These are phyloP conservation scores for Microtus montanus DNA, from an alignment of 2,113 vertebrate genomes.

Conservation along the genomic window DNA sequence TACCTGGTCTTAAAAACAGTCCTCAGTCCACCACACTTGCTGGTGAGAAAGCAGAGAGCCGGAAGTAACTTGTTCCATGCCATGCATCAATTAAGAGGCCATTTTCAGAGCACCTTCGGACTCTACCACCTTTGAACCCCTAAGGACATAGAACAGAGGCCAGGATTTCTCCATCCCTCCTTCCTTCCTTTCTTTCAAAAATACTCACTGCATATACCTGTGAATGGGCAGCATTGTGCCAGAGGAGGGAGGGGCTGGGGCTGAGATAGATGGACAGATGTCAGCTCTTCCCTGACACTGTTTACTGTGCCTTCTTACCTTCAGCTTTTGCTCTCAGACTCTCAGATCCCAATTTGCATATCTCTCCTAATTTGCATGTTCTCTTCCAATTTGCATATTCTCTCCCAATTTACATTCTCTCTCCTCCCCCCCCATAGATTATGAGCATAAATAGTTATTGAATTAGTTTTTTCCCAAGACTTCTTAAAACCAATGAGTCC, in stretches of 20 bases:
- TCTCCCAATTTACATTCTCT: background rate
- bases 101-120: background rate
- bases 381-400: background rate
- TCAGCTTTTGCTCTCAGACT: background rate
- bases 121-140: background rate
- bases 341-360: background rate
- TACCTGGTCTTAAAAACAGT: background rate
- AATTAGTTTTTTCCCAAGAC: conserved; percentile 55
- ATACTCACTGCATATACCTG: background rate
- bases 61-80: background rate
- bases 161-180: background rate
- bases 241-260: accelerated
- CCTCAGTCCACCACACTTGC: background rate
- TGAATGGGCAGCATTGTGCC: too few relatives aligned
- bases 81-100: background rate
- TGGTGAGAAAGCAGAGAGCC: conserved; percentile 17
- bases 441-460: conserved; percentile 51
- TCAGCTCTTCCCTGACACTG: background rate
- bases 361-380: background rate
- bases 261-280: background rate
- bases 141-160: background rate
- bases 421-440: background rate
- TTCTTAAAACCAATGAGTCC: conserved; percentile 22
- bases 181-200: background rate
- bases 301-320: background rate